These are phyloP conservation scores for Invenusta paracnida DNA, from an alignment of 2,888 invertebrate species.

Conservation along the genomic window DNA sequence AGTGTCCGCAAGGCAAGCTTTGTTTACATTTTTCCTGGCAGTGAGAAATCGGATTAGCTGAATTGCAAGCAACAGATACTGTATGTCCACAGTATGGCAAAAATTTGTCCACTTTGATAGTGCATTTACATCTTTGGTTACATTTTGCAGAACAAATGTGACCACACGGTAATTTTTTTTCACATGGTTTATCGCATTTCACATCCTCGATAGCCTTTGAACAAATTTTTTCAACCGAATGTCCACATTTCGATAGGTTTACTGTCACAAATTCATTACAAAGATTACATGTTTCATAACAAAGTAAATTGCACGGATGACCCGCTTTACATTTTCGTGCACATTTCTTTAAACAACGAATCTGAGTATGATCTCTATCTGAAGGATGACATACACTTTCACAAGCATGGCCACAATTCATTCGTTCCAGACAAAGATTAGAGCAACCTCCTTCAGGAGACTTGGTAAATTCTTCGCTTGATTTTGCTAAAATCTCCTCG, in stretches of 20 bases:
- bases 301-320: neutral
- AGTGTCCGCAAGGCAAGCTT: neutral
- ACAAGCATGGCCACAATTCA: constrained; percentile 69
- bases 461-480: constrained; percentile 47
- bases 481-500: constrained; percentile 34
- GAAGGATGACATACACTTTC: constrained; percentile 65
- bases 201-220: neutral
- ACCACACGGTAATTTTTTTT: neutral
- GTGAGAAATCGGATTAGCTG: too few species aligned
- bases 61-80: too few species aligned
- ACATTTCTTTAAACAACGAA: neutral
- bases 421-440: constrained; percentile 62
- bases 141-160: neutral
- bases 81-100: too few species aligned
- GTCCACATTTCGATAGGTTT: neutral
- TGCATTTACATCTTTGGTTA: neutral
- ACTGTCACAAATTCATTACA: neutral
- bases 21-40: too few species aligned
- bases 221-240: neutral
- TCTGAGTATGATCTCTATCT: neutral
- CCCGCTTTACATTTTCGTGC: neutral
- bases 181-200: neutral
- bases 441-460: constrained; percentile 64
- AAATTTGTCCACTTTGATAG: neutral
- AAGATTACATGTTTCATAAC: neutral